These are phyloP conservation scores for Hippocampus barbouri DNA, from an alignment of 2,113 vertebrate genomes.

Conservation along the genomic window DNA sequence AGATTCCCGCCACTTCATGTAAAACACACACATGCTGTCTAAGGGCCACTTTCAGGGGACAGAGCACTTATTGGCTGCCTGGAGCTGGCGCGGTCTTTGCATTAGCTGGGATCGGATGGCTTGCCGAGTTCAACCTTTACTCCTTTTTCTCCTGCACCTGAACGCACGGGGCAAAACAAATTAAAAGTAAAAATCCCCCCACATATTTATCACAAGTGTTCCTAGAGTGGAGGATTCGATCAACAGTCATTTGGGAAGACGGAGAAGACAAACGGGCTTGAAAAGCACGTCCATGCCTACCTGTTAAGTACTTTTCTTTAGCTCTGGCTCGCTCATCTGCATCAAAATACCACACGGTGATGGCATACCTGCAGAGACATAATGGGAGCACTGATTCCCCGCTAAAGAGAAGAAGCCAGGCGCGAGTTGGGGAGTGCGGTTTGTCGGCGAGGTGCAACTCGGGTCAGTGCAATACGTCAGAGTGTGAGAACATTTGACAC, in stretches of 20 bases:
- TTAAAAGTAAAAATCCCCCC: neutral
- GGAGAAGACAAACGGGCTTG: neutral
- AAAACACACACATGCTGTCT: conserved; percentile 43
- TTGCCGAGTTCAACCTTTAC: conserved; percentile 91
- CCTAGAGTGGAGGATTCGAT: neutral
- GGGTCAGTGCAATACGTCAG: neutral
- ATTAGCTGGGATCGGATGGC: conserved; percentile 82
- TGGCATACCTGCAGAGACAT: conserved; percentile 85
- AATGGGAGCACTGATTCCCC: neutral
- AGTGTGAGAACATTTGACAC: neutral
- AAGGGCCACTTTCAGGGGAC: conserved; percentile 53
- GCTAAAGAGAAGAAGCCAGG: neutral
- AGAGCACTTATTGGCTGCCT: conserved; percentile 56
- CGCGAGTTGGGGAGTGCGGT: neutral
- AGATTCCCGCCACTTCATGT: conserved; percentile 22
- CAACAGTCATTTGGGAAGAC: neutral
- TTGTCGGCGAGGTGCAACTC: neutral
- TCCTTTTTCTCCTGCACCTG: conserved; percentile 85
- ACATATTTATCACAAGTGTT: neutral
- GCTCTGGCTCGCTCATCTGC: conserved; percentile 92
- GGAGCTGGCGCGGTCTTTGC: conserved; percentile 58
- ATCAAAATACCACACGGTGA: conserved; percentile 99
- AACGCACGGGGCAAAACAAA: conserved; percentile 23
- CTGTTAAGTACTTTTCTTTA: conserved; percentile 96
- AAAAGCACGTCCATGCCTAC: conserved; percentile 60